These are phyloP conservation scores for Autographa gamma DNA, from an alignment of 2,888 invertebrate species.

Conservation along the genomic window DNA sequence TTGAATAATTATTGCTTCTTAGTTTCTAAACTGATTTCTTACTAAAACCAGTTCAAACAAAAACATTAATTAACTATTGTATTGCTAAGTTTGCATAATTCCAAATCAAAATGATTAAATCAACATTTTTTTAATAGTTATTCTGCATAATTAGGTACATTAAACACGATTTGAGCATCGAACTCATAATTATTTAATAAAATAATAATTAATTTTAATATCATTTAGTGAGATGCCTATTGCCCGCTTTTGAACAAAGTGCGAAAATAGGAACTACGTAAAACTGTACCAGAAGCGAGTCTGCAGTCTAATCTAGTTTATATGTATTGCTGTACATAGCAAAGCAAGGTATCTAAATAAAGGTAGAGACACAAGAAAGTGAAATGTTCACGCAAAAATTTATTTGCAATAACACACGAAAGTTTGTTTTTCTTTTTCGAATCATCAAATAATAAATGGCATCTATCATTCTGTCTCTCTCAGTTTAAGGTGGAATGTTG, in stretches of 20 bases:
- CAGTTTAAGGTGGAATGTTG: not conserved
- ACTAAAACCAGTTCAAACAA: not conserved
- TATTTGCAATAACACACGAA: conserved; percentile 24
- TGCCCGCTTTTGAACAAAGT: conserved; percentile 53
- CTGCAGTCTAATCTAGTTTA: conserved; percentile 51
- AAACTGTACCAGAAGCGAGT: conserved; percentile 44
- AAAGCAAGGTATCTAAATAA: conserved; percentile 65
- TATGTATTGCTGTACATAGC: conserved; percentile 47
- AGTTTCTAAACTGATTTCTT: not conserved
- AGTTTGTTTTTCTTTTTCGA: not conserved
- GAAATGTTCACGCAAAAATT: not conserved
- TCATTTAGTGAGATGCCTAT: conserved; percentile 57
- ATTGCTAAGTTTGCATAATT: not conserved
- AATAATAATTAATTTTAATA: conserved; percentile 43
- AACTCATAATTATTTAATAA: conserved; percentile 28
- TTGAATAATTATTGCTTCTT: conserved; percentile 2
- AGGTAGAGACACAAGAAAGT: conserved; percentile 20
- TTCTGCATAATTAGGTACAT: conserved; percentile 35
- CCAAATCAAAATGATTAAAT: conserved; percentile 7
- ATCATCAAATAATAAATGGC: too few species aligned
- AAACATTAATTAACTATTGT: conserved; percentile 2
- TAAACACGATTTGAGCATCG: conserved; percentile 23
- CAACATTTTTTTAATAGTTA: conserved; percentile 19
- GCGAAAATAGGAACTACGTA: conserved; percentile 73
- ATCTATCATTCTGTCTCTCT: not conserved